Evolutionary conservation across 2,888 invertebrate species (phyloP).

Genomic region (Phymatocera aterrima): DNA sequence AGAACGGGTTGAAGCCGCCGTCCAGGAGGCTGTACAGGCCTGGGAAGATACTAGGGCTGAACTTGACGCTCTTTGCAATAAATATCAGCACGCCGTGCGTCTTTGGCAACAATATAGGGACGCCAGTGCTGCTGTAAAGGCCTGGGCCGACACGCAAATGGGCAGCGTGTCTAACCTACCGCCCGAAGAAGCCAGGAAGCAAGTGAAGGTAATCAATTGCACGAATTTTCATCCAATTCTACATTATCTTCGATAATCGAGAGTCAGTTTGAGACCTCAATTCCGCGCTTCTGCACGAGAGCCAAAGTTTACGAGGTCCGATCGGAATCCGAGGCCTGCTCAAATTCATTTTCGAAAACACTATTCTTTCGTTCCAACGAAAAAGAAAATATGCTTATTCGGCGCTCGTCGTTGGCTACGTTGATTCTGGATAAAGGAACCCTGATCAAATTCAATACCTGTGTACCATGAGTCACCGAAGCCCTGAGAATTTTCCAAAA

Average conservation of each 20-base stretch:
- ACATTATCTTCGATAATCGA: neutral
- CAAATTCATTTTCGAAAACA: neutral
- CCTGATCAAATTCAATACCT: neutral
- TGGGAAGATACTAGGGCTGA: conserved; percentile 89
- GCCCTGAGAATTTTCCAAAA: neutral
- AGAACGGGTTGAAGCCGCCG: conserved; percentile 84
- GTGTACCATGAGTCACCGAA: neutral
- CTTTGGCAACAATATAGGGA: conserved; percentile 89
- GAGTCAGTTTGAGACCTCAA: no score
- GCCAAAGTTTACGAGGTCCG: no score
- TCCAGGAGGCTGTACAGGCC: conserved; percentile 86
- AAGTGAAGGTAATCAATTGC: conserved; percentile 88
- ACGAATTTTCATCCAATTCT: no score
- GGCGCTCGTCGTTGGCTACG: neutral
- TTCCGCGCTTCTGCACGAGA: no score
- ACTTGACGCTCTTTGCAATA: conserved; percentile 84
- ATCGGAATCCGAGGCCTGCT: no score
- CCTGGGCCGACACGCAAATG: conserved; percentile 87
- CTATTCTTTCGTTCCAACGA: no score
- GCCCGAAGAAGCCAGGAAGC: conserved; percentile 83
- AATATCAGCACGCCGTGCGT: conserved; percentile 88
- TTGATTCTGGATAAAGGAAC: neutral
- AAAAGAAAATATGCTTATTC: neutral
- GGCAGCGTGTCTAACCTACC: conserved; percentile 83
- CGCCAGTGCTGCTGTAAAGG: conserved; percentile 85